Evolutionary conservation across 2,888 invertebrate genomes (phyloP), one percentile per base, ranked within the genome.

Genomic region (Steinernema carpocapsae): DNA sequence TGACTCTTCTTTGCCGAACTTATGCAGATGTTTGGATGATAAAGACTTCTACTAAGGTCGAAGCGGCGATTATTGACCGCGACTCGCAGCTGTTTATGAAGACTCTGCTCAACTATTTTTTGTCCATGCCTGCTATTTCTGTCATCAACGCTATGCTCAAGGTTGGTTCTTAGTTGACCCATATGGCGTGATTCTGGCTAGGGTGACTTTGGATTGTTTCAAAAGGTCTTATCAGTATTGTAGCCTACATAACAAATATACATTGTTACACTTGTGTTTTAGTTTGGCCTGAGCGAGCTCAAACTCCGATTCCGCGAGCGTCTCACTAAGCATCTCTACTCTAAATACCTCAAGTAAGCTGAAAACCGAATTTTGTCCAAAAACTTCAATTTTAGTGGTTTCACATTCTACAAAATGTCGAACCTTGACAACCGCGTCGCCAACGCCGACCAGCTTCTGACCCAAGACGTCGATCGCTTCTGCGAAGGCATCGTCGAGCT

Each of bases 11-110:
- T 26, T 92, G 93, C 1, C 91, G 97, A 82, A 96, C 97, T 0
- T 91, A 95, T 81, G 96, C 96, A 87, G 99, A 99, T 89, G 91
- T 99, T 72, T 99, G 96, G 95, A 92, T 97, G 90, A 99, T 99
- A 83, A 93, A 94, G 86, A 94, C 93, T 88, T 93, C 94, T 14
- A 97, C 97, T 0, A 91, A 93, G 74, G 92, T 97, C 83, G 97
- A 97, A 91, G 94, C 93, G 93, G 92, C 95, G 4, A 96, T 97
- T 79, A 94, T 97, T 83, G 92, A 94, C 80, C 93, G 94, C 92
- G 92, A 96, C 88, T 91, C 91, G 77, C 88, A 90, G 7, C 90
- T 92, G 76, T 97, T 97, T 89, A 92, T 91, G 87, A 90, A 90
- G 79, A 91, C 93, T 72, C 89, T 97, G 56, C 86, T 92, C 45